These are phyloP conservation scores for Rhingia rostrata DNA, from an alignment of 2,888 invertebrate genomes.

Conservation along the genomic window DNA sequence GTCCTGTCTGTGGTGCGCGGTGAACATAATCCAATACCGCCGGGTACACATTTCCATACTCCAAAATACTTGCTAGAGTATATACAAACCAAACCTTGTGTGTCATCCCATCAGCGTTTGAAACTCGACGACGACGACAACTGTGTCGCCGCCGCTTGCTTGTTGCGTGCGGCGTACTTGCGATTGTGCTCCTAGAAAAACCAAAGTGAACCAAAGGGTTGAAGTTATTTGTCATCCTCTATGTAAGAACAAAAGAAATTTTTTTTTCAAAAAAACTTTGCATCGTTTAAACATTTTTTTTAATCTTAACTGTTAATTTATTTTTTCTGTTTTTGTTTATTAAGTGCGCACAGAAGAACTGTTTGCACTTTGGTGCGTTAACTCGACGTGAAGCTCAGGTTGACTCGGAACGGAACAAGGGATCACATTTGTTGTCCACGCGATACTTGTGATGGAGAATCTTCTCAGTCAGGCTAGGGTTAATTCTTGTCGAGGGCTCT, in stretches of 20 bases:
- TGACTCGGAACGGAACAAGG: constrained; percentile 9
- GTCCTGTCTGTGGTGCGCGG: constrained; percentile 29
- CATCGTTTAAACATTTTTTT: constrained; percentile 50
- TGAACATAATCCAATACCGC: constrained; percentile 2
- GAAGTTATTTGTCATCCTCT: constrained; percentile 71
- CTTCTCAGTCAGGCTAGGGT: constrained; percentile 64
- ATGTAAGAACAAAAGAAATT: constrained; percentile 67
- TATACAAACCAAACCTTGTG: constrained; percentile 25
- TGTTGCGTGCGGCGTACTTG: constrained; percentile 6
- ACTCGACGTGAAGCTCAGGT: constrained; percentile 20
- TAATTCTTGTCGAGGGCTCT: constrained; percentile 53
- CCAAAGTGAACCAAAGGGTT: constrained; percentile 49
- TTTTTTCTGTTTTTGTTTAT: constrained; percentile 21
- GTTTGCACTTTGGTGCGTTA: constrained; percentile 8
- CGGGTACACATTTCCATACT: constrained; percentile 15
- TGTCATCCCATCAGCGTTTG: constrained; percentile 18
- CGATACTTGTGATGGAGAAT: constrained; percentile 50
- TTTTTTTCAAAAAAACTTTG: constrained; percentile 45
- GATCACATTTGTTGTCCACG: constrained; percentile 3
- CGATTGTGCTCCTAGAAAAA: constrained; percentile 48
- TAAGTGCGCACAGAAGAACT: constrained; percentile 18
- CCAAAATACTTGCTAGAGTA: constrained; percentile 22
- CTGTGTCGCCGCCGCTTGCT: constrained; percentile 47
- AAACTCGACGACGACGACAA: constrained; percentile 1
- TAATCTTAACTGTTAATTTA: constrained; percentile 23